phyloP scores from a whole-genome alignment of 2,888 invertebrate species.

The Spisula subtruncata region DNA sequence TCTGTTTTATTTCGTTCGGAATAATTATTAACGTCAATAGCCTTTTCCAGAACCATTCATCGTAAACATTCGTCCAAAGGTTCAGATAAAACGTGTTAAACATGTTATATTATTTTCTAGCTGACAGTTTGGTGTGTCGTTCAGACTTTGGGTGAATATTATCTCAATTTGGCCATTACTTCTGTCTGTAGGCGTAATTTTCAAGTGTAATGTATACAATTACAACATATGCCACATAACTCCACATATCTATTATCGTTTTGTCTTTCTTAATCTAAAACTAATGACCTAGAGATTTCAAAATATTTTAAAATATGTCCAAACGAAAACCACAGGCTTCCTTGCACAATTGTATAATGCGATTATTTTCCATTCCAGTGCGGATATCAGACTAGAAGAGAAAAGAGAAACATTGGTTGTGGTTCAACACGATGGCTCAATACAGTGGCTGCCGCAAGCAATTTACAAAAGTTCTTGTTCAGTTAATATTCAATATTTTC shows the following conservation, averaged over 20 bases:
- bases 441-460: slow-evolving; percentile 86
- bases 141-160: too few relatives aligned
- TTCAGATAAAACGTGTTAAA: neutral
- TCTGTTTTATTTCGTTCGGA: neutral
- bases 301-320: too few relatives aligned
- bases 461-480: slow-evolving; percentile 87
- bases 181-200: too few relatives aligned
- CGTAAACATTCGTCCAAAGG: neutral
- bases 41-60: neutral
- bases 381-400: slow-evolving; percentile 87
- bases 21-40: neutral
- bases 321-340: slow-evolving; percentile 21
- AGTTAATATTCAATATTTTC: slow-evolving; percentile 87
- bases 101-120: neutral
- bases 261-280: neutral
- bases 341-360: neutral
- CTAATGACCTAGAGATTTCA: neutral
- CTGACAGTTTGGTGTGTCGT: neutral
- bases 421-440: slow-evolving; percentile 83
- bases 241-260: too few relatives aligned
- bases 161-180: too few relatives aligned
- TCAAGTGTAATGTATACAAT: too few relatives aligned
- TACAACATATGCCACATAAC: too few relatives aligned
- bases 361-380: slow-evolving; percentile 77
- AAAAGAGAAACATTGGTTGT: slow-evolving; percentile 87